A percentile compares a stretch with the other conserved stretches of the same genome.
Conservation (phyloP, 92 coral and sea anemone genomes). For the Pocillopora meandrina region DNA sequence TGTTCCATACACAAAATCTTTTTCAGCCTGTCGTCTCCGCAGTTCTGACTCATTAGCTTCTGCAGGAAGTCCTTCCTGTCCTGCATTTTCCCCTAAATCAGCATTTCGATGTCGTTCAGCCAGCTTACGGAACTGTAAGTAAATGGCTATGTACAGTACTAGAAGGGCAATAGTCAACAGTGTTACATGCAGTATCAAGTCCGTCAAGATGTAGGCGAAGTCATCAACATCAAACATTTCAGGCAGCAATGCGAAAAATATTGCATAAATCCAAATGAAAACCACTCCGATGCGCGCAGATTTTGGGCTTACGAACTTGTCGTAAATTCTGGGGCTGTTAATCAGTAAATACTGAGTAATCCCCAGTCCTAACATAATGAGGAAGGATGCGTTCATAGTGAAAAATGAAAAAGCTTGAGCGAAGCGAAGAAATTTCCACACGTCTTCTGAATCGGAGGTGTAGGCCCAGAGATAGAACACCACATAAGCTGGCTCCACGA, state of each 20-base stretch:
- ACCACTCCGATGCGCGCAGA: constrained; percentile 42
- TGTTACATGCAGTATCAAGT: constrained; percentile 61
- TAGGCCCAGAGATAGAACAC: constrained; percentile 17
- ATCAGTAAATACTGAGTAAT: constrained; percentile 66
- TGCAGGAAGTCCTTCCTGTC: not conserved
- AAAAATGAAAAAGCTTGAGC: constrained; percentile 49
- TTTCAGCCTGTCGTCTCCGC: constrained; percentile 59
- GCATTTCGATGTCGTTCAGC: constrained; percentile 48
- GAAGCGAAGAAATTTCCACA: constrained; percentile 27
- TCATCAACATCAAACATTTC: constrained; percentile 50
- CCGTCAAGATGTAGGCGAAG: constrained; percentile 30
- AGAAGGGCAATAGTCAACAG: constrained; percentile 54
- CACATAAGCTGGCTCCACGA: constrained; percentile 74
- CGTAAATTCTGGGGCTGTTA: constrained; percentile 54
- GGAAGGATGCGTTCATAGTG: constrained; percentile 71
- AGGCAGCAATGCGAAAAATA: constrained; percentile 68
- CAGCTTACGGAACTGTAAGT: constrained; percentile 47
- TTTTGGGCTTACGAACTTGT: constrained; percentile 36
- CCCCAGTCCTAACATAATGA: constrained; percentile 67
- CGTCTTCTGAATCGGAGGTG: not conserved
- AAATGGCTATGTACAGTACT: constrained; percentile 59
- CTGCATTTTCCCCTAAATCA: constrained; percentile 8
- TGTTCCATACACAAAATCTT: constrained; percentile 72
- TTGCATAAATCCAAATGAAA: constrained; percentile 59
- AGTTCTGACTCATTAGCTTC: constrained; percentile 32